A percentile compares a stretch with the other conserved stretches of the same genome.
phyloP scores from a whole-genome alignment of 2,797 vertebrate species.

The Adelosebastes latens region DNA sequence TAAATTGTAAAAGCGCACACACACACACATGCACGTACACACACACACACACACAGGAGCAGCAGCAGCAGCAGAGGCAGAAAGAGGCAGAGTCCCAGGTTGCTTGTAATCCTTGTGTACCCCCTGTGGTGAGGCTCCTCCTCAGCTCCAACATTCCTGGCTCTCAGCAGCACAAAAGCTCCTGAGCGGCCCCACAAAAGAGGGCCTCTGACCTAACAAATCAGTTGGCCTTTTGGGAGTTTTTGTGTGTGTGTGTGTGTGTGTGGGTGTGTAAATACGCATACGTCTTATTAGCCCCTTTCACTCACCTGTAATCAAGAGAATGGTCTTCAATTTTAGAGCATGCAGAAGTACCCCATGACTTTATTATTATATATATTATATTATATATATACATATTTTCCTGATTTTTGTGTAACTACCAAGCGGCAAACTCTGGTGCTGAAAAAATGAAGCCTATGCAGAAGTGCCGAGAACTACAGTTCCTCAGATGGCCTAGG shows the following conservation, averaged over 20 bases:
- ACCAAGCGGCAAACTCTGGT: no score
- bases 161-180: constrained; percentile 93
- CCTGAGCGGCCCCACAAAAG: constrained; percentile 86
- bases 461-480: no score
- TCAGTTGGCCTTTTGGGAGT: constrained; percentile 29
- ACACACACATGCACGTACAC: background rate
- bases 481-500: no score
- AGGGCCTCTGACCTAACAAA: constrained; percentile 76
- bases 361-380: background rate
- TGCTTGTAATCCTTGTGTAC: constrained; percentile 96
- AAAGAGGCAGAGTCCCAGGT: constrained; percentile 99
- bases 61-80: constrained; percentile 88
- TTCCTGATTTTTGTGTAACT: no score
- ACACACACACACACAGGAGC: background rate
- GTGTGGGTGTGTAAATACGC: background rate
- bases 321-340: background rate
- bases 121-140: constrained; percentile 90
- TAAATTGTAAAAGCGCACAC: background rate
- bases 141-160: constrained; percentile 91
- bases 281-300: background rate
- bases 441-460: no score
- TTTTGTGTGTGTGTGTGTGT: constrained; percentile 2
- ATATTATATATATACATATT: no score
- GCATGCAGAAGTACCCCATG: background rate
- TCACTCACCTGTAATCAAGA: background rate